Evolutionary conservation across 2,113 vertebrate genomes (phyloP).

Genomic region (Amazona guildingii): DNA sequence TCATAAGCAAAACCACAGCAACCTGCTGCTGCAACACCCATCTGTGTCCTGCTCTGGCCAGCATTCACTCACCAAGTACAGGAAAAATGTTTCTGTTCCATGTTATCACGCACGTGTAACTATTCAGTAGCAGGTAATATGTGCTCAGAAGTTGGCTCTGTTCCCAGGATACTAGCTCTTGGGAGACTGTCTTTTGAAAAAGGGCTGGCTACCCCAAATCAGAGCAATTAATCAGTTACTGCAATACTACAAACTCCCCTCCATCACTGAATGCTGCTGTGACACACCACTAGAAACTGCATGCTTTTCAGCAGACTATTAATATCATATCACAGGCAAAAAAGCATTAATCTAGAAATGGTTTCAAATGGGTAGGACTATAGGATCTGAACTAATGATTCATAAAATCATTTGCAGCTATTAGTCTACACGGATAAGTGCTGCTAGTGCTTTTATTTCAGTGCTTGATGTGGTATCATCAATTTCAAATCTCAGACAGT

Average conservation of each 20-base stretch:
- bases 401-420: conserved; percentile 75
- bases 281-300: background rate
- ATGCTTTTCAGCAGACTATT: conserved; percentile 32
- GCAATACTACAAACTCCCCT: conserved; percentile 21
- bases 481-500: conserved; percentile 59
- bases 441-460: conserved; percentile 66
- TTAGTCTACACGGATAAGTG: conserved; percentile 68
- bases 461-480: conserved; percentile 54
- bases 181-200: background rate
- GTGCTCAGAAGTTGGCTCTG: background rate
- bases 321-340: conserved; percentile 48
- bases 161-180: background rate
- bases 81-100: background rate
- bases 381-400: conserved; percentile 74
- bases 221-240: conserved; percentile 18
- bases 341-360: conserved; percentile 62
- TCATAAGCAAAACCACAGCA: rapidly evolving
- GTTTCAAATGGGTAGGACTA: conserved; percentile 62
- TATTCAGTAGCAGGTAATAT: background rate
- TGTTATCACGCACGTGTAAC: background rate
- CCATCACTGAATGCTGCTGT: background rate
- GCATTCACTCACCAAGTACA: background rate
- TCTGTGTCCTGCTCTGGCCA: background rate
- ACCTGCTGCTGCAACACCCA: rapidly evolving
- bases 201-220: background rate